These are phyloP conservation scores for Torymus aiolomorphi DNA, from an alignment of 2,888 invertebrate species.

Conservation along the genomic window DNA sequence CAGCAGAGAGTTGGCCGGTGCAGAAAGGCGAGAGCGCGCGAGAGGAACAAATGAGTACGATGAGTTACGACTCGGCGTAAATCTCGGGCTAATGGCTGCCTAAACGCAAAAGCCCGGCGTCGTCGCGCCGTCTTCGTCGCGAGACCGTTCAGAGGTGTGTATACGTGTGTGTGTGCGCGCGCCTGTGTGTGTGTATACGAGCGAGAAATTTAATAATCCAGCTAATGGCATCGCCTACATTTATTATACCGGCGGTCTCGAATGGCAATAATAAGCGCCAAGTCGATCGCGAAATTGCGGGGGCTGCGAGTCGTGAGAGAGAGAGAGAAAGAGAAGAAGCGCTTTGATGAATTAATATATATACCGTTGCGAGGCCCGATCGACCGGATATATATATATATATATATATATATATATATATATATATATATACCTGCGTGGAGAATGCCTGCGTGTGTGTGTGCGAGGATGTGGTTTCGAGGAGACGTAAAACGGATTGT, in stretches of 20 bases:
- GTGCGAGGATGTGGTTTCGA: neutral
- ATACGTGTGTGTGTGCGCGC: neutral
- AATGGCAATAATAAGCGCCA: conserved; percentile 38
- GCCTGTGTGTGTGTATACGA: conserved; percentile 61
- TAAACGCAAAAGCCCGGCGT: conserved; percentile 72
- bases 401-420: too few species aligned
- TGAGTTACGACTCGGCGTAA: conserved; percentile 76
- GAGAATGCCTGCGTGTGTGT: too few species aligned
- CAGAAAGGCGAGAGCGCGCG: conserved; percentile 60
- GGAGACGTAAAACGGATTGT: neutral
- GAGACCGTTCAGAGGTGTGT: conserved; percentile 25
- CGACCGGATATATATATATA: too few species aligned
- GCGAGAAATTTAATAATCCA: conserved; percentile 76
- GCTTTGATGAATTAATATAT: too few species aligned
- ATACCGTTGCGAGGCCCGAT: too few species aligned
- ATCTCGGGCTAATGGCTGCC: conserved; percentile 75
- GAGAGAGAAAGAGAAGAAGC: too few species aligned
- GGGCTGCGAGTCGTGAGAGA: too few species aligned
- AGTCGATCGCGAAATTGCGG: neutral
- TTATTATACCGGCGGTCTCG: conserved; percentile 64
- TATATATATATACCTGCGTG: too few species aligned
- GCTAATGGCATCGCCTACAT: conserved; percentile 73
- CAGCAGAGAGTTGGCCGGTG: conserved; percentile 55
- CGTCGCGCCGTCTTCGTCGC: conserved; percentile 35
- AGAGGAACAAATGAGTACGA: conserved; percentile 74